Evolutionary conservation across 2,113 vertebrate genomes (phyloP), one percentile per base, ranked within the genome.

Genomic region (Proterorhinus semilunaris): DNA sequence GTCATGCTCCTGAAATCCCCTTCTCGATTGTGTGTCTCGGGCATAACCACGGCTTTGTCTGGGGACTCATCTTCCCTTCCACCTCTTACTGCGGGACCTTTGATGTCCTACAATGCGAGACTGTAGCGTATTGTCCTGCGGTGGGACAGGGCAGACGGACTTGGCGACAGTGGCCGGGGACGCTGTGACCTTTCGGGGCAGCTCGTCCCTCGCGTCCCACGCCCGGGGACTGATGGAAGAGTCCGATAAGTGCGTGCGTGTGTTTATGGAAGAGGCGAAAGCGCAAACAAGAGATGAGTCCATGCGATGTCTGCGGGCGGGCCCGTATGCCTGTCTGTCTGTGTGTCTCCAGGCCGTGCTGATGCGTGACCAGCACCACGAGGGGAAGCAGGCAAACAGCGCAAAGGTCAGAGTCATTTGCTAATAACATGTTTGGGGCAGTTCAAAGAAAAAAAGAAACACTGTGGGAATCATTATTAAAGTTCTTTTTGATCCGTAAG

Each of bases 141-240:
- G 68, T 42, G 10, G 8, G n/a, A n/a, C 62, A 45, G 49, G 46
- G 69, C 75, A 72, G 74, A 68, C 21, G 4, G 71, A 51, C 1
- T 75, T 79, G 77, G 82, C 58, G 74, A 87, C 85, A 72, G 74
- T 66, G 27, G 61, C 62, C 51, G 75, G 27, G 16, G 71, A 74
- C 36, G 10, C 71, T 44, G 71, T 78, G 85, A 86, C 85, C 85
- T 88, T 88, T 87, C 21, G 27, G 27, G 53, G 77, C 71, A 81
- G 45, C 4, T 36, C 55, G 75, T 78, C 71, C 68, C 47, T 52
- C 69, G 64, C 55, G 75, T 78, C 71, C 68, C 47, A 55, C 69
- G 64, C 58, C n/a, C 68, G 74, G 2, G 64, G 59, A 72, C 67
- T 68, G 83, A 86, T 87, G 42, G 54, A 7, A 3, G 69, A 54